Conservation (phyloP, 2,797 vertebrate species). For the Myotis planiceps region DNA sequence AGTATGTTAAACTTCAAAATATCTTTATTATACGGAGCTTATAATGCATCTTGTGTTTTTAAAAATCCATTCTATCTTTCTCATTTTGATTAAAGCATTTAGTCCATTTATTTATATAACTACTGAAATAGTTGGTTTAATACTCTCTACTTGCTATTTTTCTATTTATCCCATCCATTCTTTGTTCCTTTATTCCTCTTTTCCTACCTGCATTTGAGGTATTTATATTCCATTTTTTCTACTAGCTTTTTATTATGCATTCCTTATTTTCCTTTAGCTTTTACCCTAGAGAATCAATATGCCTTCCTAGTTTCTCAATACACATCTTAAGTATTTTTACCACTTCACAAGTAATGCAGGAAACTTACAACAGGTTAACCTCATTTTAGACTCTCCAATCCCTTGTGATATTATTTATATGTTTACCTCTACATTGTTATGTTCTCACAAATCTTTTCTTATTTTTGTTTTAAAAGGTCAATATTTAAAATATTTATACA, state of each 20-base stretch:
- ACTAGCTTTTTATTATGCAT: neutral
- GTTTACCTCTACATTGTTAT: neutral
- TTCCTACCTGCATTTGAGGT: neutral
- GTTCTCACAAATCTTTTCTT: neutral
- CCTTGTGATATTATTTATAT: neutral
- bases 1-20: slow-evolving; percentile 30
- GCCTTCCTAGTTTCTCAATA: neutral
- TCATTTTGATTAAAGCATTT: neutral
- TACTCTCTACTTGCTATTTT: neutral
- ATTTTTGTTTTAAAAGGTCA: slow-evolving; percentile 28
- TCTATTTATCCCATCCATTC: neutral
- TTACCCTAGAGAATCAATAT: neutral
- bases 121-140: neutral
- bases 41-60: neutral
- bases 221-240: neutral
- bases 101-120: neutral
- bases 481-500: neutral
- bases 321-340: neutral
- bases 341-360: neutral
- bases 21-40: neutral
- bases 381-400: neutral
- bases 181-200: neutral
- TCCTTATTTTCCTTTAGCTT: neutral
- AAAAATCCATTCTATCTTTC: neutral
- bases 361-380: neutral